These are phyloP conservation scores for Drosophila santomea DNA, from an alignment of 1,140 invertebrate species.

Conservation along the genomic window DNA sequence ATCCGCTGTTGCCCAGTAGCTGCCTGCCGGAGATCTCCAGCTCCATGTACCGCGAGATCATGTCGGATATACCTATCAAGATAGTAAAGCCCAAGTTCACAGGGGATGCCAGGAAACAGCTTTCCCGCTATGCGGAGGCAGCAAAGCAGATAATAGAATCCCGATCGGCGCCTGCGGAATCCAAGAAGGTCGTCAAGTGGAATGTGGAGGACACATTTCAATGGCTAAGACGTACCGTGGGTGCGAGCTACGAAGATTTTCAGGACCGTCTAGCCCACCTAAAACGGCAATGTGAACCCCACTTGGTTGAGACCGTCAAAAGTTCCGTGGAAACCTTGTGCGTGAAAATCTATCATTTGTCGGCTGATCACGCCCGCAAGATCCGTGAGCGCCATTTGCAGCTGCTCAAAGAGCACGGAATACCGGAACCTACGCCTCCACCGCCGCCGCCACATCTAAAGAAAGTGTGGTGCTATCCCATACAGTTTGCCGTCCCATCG, in stretches of 20 bases:
- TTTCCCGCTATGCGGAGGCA: constrained; percentile 97
- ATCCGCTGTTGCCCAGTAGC: constrained; percentile 95
- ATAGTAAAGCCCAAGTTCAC: constrained; percentile 97
- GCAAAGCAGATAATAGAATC: constrained; percentile 98
- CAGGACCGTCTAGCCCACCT: constrained; percentile 89
- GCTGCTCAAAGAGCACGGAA: constrained; percentile 94
- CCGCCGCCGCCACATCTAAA: constrained; percentile 89
- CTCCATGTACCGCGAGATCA: constrained; percentile 98
- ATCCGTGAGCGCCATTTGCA: constrained; percentile 94
- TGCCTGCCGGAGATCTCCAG: constrained; percentile 96
- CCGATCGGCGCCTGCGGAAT: constrained; percentile 95
- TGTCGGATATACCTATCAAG: constrained; percentile 99
- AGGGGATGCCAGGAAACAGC: constrained; percentile 97
- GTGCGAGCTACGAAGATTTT: constrained; percentile 98
- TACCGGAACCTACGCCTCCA: constrained; percentile 90
- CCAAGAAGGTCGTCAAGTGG: constrained; percentile 98
- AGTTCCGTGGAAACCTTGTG: constrained; percentile 97
- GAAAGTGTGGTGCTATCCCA: constrained; percentile 97
- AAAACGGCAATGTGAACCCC: constrained; percentile 96
- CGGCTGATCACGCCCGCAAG: constrained; percentile 95
- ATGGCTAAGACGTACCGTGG: constrained; percentile 97
- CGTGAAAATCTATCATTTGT: constrained; percentile 96
- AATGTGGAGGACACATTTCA: constrained; percentile 99
- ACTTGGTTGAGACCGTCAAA: constrained; percentile 96
- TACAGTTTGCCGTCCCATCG: constrained; percentile 94